Conservation (phyloP, 2,888 invertebrate genomes). For the Amphipoea oculea region DNA sequence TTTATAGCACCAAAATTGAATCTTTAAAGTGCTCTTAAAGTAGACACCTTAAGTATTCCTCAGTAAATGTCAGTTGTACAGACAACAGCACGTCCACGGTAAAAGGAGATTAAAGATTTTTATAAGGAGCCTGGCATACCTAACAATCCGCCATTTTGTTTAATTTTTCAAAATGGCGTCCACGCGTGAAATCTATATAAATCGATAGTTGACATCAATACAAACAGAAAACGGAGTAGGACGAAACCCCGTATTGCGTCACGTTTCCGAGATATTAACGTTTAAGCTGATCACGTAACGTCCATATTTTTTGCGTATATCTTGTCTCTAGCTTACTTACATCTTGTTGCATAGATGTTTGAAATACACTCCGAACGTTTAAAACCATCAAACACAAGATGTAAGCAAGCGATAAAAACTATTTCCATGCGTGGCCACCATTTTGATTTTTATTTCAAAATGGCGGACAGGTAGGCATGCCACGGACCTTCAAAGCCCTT, state of each 20-base stretch:
- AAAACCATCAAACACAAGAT: neutral
- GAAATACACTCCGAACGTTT: too few relatives aligned
- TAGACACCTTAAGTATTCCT: constrained; percentile 9
- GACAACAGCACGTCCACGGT: neutral
- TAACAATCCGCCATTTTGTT: neutral
- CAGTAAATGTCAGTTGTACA: constrained; percentile 8
- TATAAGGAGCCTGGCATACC: neutral
- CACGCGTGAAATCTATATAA: neutral
- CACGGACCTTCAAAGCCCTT: neutral
- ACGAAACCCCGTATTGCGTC: neutral
- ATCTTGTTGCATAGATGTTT: neutral
- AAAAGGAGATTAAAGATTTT: neutral
- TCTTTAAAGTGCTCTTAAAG: constrained; percentile 24
- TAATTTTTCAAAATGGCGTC: neutral
- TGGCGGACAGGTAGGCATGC: neutral
- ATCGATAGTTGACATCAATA: neutral
- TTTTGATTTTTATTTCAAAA: neutral
- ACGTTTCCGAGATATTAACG: neutral
- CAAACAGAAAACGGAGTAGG: neutral
- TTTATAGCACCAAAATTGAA: constrained; percentile 17
- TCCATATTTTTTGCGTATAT: neutral
- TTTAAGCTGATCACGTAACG: neutral
- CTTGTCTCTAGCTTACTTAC: too few relatives aligned
- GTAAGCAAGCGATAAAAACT: neutral
- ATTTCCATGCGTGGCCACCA: neutral